These are phyloP conservation scores for Callionymus lyra DNA, from an alignment of 2,113 vertebrate genomes.

Conservation along the genomic window DNA sequence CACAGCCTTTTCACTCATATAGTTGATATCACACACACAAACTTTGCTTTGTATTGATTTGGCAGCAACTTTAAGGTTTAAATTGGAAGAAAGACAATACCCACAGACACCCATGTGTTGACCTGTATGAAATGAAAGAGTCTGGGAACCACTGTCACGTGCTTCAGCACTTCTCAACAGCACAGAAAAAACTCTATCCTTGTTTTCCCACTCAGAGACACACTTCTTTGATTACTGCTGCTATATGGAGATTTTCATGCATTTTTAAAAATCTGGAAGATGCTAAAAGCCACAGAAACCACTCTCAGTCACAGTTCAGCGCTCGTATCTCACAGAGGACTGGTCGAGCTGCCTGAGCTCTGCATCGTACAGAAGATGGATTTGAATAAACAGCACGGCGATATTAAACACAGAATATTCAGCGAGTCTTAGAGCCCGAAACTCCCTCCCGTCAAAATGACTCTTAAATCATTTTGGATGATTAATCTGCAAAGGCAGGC, in stretches of 20 bases:
- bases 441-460: conserved; percentile 2
- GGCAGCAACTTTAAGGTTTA: too few relatives aligned
- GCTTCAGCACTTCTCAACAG: neutral
- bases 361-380: neutral
- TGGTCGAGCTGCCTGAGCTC: neutral
- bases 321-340: neutral
- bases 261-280: conserved; percentile 8
- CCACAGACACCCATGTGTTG: too few relatives aligned
- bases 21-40: too few relatives aligned
- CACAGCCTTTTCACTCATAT: too few relatives aligned
- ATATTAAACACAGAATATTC: too few relatives aligned
- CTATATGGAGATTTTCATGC: conserved; percentile 15
- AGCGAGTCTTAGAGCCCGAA: too few relatives aligned
- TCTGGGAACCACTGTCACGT: neutral
- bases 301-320: conserved; percentile 1
- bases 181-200: conserved; percentile 4
- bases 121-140: too few relatives aligned
- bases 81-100: too few relatives aligned
- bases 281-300: conserved; percentile 9
- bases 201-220: neutral
- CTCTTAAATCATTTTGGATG: conserved; percentile 6
- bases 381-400: neutral
- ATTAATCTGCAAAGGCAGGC: conserved; percentile 20
- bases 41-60: too few relatives aligned
- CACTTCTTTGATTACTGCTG: conserved; percentile 4